Evolutionary conservation across 2,888 invertebrate species (phyloP), one percentile per base, ranked within the genome.

Genomic region (Oscheius sp.): DNA sequence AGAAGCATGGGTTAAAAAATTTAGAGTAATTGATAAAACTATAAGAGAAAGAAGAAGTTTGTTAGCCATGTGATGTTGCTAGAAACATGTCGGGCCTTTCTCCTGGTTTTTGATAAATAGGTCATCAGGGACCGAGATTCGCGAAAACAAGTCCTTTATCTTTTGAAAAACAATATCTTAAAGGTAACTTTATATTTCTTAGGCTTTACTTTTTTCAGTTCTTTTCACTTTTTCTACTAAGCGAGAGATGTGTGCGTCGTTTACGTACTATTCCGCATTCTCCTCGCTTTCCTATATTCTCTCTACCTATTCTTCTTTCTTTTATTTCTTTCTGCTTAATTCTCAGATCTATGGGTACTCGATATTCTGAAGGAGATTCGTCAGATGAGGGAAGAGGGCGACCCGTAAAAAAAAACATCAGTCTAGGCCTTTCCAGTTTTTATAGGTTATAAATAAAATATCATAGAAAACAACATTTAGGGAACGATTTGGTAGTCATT

Each of bases 401-500:
- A 1, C 33, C 38, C n/a, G 22, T 28, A 6, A 22, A 28, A 12
- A 6, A 26, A 2, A 45, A 41, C 12, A 14, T n/a, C 50, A 36
- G 51, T 38, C 33, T 51, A 2, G 38, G 51, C 1, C 44, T 64
- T 5, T 64, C 64, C 41, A 22, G 32, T 8, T 64, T 64, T 38
- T 64, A 64, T 44, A 64, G 64, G 64, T 51, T 38, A 14, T 20
- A 22, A 24, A 5, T 28, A 9, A 2, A 2, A 32, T 17, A 32
- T 2, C 9, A 20, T 28, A 8, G 4, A 6, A 14, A 8, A 12
- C 38, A 12, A 12, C 1, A 67, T 81, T 68, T 63, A 78, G 83
- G 47, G 79, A 83, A 41, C 73, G 83, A 4, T 84, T 85, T 68
- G 86, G 86, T 38, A 77, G 77, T 26, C 84, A 84, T 57, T 85